Evolutionary conservation across 2,113 vertebrate species (phyloP).

Genomic region (Dromiciops gliroides): DNA sequence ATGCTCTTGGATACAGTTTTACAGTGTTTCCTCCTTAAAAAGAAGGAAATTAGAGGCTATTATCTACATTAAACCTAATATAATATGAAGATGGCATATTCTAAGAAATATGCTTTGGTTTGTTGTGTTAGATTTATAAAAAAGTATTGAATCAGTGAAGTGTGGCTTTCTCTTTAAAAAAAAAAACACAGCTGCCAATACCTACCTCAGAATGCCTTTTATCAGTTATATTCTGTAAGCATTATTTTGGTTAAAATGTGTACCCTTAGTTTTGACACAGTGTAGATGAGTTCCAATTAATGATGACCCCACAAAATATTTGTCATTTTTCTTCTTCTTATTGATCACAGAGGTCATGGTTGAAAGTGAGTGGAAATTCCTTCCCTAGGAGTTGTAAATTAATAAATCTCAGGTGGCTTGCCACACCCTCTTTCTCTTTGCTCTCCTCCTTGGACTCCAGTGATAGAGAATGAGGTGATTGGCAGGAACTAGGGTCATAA

Average conservation of each 20-base stretch:
- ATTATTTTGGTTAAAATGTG: conserved; percentile 52
- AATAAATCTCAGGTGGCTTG: not conserved
- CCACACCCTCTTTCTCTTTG: not conserved
- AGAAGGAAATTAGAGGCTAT: conserved; percentile 34
- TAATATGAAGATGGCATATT: conserved; percentile 36
- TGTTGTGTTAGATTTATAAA: conserved; percentile 18
- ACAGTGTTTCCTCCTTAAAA: conserved; percentile 43
- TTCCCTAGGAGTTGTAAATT: not conserved
- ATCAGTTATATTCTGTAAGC: conserved; percentile 35
- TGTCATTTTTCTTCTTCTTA: not conserved
- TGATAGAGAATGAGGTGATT: not conserved
- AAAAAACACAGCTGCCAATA: not conserved
- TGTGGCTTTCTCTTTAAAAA: not conserved
- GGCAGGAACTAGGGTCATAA: not conserved
- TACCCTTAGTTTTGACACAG: conserved; percentile 30
- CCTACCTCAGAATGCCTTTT: not conserved
- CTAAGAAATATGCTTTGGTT: conserved; percentile 40
- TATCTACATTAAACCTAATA: conserved; percentile 52
- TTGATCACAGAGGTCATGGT: not conserved
- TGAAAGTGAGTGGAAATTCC: conserved; percentile 1
- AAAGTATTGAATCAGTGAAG: conserved; percentile 22
- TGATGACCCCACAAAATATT: conserved; percentile 15
- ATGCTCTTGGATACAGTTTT: conserved; percentile 21
- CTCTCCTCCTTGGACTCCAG: not conserved
- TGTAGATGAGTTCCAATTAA: conserved; percentile 61